Percentiles rank a stretch among this genome's conserved stretches.
Evolutionary conservation across 2,113 vertebrate species (phyloP).

Genomic region (Colaptes auratus): DNA sequence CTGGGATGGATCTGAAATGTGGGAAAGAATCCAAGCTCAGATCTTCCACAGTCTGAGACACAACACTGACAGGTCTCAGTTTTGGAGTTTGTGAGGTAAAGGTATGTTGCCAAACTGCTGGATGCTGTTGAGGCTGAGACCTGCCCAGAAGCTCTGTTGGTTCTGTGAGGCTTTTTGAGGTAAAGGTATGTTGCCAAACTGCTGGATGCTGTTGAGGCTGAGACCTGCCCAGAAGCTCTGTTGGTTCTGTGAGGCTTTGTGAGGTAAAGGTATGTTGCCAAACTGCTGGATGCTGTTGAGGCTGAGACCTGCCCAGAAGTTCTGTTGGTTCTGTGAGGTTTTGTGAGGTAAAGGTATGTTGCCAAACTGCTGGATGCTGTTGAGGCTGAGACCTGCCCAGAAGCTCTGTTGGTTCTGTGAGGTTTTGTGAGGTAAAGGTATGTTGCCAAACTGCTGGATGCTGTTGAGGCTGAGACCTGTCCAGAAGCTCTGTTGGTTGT

Average conservation of each 20-base stretch:
- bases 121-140: not conserved
- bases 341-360: not conserved
- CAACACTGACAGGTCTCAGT: accelerated
- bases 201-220: not conserved
- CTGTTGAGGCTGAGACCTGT: not conserved
- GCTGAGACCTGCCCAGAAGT: not conserved
- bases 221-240: not conserved
- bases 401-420: not conserved
- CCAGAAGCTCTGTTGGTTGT: not conserved
- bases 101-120: not conserved
- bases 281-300: not conserved
- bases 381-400: not conserved
- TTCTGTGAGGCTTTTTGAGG: not conserved
- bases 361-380: not conserved
- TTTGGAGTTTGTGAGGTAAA: not conserved
- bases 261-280: not conserved
- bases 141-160: not conserved
- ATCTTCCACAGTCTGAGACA: not conserved
- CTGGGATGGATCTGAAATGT: not conserved
- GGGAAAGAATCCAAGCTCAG: not conserved
- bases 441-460: not conserved
- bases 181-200: not conserved
- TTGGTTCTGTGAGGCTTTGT: not conserved
- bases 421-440: not conserved
- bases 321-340: too few relatives aligned